Evolutionary conservation across 2,888 invertebrate species (phyloP).

Genomic region (Cerastoderma edule): DNA sequence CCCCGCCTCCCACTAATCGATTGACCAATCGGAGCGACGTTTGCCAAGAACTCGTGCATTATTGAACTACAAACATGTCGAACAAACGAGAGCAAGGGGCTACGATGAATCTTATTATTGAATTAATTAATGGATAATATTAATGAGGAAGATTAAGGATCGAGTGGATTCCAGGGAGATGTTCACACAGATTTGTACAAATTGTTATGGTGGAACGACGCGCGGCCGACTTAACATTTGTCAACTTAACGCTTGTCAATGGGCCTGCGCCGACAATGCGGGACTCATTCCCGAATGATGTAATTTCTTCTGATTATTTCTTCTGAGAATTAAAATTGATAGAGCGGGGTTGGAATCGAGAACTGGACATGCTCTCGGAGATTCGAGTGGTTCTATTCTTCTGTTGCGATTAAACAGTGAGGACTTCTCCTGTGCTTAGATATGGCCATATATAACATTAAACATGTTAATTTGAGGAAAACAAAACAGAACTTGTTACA

Average conservation of each 20-base stretch:
- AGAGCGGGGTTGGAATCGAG: no score
- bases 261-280: not conserved
- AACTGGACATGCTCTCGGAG: no score
- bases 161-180: slow-evolving; percentile 28
- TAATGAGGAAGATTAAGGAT: slow-evolving; percentile 50
- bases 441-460: no score
- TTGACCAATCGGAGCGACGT: slow-evolving; percentile 5
- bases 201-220: slow-evolving; percentile 53
- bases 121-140: slow-evolving; percentile 57
- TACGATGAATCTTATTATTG: slow-evolving; percentile 44
- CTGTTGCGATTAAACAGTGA: no score
- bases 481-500: no score
- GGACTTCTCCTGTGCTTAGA: no score
- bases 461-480: no score
- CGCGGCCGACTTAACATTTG: slow-evolving; percentile 25
- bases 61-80: slow-evolving; percentile 26
- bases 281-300: slow-evolving; percentile 16
- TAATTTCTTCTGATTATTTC: slow-evolving; percentile 12
- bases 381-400: no score
- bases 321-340: slow-evolving; percentile 13
- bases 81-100: slow-evolving; percentile 23
- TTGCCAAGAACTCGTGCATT: slow-evolving; percentile 27
- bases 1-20: slow-evolving; percentile 12
- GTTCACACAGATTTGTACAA: slow-evolving; percentile 45
- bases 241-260: slow-evolving; percentile 38